Base-by-base conservation (phyloP, 2,797 vertebrate genomes). In the Australoheros facetus region DNA sequence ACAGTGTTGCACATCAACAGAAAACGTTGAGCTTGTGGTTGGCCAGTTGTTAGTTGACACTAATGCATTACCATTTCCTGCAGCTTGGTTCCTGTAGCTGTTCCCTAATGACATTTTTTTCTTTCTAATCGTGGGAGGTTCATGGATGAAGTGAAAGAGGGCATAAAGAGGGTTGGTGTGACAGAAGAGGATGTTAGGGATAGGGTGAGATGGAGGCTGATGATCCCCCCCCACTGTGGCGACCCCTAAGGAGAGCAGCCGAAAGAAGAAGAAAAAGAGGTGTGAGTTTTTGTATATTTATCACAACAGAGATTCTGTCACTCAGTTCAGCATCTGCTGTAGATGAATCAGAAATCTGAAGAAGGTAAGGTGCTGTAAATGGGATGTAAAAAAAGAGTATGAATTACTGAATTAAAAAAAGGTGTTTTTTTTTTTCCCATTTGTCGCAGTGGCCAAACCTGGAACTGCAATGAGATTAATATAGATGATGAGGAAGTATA, bases 231-330 rank as follows among this genome's bases (percentile, higher is more conserved):
- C 26, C 26, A 26, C 26, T 64, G 37, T 64, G 37, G 13, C 1
- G 13, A 62, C 13, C 1, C 21, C 39, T 64, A 64, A 45, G 42
- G 39, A 21, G 14, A 64, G 60, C 60, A 64, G 2, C 10, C 1
- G 11, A 39, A 12, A 39, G 11, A 39, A 39, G 34, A 10, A 9
- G 37, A 39, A 12, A 39, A 39, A 16, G 34, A 34, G 8, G 7
- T 77, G 5, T 23, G 51, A 42, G 32, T 14, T 55, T 45, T 16
- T 23, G 23, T 64, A 28, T 76, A 9, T 60, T 45, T 2, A 37
- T 64, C 39, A 56, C 17, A 64, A 17, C 55, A 77, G 56, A 64
- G 13, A 73, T 51, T 62, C 13, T 56, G 70, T 75, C 42, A 56
- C 32, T 66, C 17, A 57, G 2, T 28, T 37, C n/a, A 21, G 32